Percentiles rank a stretch among this genome's conserved stretches.
These are phyloP conservation scores for Semotilus atromaculatus DNA, from an alignment of 2,797 vertebrate genomes.

Conservation along the genomic window DNA sequence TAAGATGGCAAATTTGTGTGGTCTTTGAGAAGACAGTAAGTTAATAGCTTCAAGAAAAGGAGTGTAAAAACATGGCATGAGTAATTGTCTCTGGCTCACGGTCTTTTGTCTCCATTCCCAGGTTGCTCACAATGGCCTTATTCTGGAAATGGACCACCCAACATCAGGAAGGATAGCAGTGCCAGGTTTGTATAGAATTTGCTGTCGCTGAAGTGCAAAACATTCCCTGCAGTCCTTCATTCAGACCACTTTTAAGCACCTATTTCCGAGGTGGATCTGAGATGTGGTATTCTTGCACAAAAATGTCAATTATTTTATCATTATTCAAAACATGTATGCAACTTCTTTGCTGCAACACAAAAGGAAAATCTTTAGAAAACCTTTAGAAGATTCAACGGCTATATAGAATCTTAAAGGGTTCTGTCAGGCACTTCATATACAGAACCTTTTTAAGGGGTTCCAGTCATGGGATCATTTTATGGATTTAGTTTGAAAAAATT, in stretches of 20 bases:
- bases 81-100: conserved; percentile 41
- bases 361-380: background rate
- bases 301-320: background rate
- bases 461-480: background rate
- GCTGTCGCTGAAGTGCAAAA: conserved; percentile 34
- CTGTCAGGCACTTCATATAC: too few relatives aligned
- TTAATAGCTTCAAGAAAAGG: conserved; percentile 16
- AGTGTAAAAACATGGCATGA: conserved; percentile 34
- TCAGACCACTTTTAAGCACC: background rate
- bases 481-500: background rate
- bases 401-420: background rate
- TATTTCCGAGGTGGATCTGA: conserved; percentile 1
- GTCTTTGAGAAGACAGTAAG: conserved; percentile 17
- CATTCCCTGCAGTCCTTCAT: background rate
- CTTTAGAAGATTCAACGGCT: background rate
- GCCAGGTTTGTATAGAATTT: conserved; percentile 79
- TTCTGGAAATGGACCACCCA: conserved; percentile 85
- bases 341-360: background rate
- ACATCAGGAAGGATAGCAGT: conserved; percentile 82
- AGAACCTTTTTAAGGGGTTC: too few relatives aligned
- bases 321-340: background rate
- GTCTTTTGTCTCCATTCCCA: conserved; percentile 58
- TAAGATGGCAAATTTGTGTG: conserved; percentile 25
- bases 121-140: conserved; percentile 84
- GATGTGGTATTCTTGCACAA: conserved; percentile 1